A percentile compares a stretch with the other conserved stretches of the same genome.
These are phyloP conservation scores for Venusia cambrica DNA, from an alignment of 2,888 invertebrate genomes.

Conservation along the genomic window DNA sequence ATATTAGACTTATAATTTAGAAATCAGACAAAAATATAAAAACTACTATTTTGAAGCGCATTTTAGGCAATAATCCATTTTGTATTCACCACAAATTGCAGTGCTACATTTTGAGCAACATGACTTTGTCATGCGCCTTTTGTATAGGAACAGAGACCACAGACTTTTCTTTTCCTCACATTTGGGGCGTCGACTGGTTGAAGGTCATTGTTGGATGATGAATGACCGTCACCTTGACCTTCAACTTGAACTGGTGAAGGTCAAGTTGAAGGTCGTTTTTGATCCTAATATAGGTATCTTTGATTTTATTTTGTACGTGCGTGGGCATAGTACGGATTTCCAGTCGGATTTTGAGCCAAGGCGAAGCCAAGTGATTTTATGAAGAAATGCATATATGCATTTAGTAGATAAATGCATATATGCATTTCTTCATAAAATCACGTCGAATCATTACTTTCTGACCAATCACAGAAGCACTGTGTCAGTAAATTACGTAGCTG, in stretches of 20 bases:
- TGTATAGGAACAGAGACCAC: slow-evolving; percentile 13
- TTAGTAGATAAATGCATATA: no score
- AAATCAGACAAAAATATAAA: slow-evolving; percentile 8
- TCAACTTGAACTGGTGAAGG: slow-evolving; percentile 13
- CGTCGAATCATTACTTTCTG: slow-evolving; percentile 20
- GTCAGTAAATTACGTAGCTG: slow-evolving; percentile 23
- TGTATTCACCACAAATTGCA: slow-evolving; percentile 14
- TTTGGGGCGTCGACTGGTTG: slow-evolving; percentile 10
- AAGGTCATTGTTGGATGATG: slow-evolving; percentile 11
- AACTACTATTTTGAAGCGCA: slow-evolving; percentile 8
- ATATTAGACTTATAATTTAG: slow-evolving; percentile 7
- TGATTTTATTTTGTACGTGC: slow-evolving; percentile 16
- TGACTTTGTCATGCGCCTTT: slow-evolving; percentile 16
- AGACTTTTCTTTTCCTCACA: slow-evolving; percentile 9
- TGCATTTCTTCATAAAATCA: slow-evolving; percentile 10
- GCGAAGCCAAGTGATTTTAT: slow-evolving; percentile 16
- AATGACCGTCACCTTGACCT: slow-evolving; percentile 10
- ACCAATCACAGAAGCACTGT: slow-evolving; percentile 19
- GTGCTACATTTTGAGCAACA: slow-evolving; percentile 14
- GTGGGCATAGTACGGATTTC: slow-evolving; percentile 20
- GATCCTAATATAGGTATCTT: slow-evolving; percentile 10
- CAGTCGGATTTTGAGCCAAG: slow-evolving; percentile 28
- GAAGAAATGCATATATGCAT: no score
- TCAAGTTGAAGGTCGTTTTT: slow-evolving; percentile 9
- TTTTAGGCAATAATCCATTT: slow-evolving; percentile 11